A percentile compares a stretch with the other conserved stretches of the same genome.
These are phyloP conservation scores for Phrynosoma blainvillii DNA, from an alignment of 2,113 vertebrate genomes.

Conservation along the genomic window DNA sequence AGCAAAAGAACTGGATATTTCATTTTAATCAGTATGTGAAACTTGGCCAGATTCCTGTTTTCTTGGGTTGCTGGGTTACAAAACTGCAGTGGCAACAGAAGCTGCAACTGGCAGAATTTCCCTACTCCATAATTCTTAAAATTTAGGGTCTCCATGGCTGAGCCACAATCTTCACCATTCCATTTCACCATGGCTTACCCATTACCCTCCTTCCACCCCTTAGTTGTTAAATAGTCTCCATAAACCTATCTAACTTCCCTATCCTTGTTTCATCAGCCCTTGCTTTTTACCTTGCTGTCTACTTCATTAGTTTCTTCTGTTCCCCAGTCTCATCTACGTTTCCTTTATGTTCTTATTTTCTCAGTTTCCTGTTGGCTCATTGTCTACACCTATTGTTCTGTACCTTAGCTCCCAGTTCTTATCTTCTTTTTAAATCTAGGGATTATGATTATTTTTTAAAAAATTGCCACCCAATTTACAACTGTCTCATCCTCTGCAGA, in stretches of 20 bases:
- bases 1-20: not conserved
- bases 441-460: too few relatives aligned
- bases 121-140: not conserved
- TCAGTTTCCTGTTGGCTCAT: not conserved
- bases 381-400: not conserved
- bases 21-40: not conserved
- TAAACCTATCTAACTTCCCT: too few relatives aligned
- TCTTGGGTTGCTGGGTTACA: not conserved
- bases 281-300: too few relatives aligned
- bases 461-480: not conserved
- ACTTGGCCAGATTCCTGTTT: not conserved
- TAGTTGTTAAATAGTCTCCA: too few relatives aligned
- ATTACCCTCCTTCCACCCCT: too few relatives aligned
- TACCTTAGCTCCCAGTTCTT: not conserved
- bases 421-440: not conserved
- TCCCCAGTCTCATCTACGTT: not conserved
- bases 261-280: too few relatives aligned
- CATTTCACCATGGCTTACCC: not conserved
- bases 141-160: not conserved
- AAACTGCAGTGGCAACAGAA: not conserved
- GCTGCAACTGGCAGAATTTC: not conserved
- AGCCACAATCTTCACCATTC: not conserved
- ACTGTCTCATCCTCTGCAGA: not conserved
- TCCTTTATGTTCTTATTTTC: not conserved
- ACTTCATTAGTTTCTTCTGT: not conserved